Conservation (phyloP, 2,113 vertebrate genomes). For the Lethenteron reissneri region DNA sequence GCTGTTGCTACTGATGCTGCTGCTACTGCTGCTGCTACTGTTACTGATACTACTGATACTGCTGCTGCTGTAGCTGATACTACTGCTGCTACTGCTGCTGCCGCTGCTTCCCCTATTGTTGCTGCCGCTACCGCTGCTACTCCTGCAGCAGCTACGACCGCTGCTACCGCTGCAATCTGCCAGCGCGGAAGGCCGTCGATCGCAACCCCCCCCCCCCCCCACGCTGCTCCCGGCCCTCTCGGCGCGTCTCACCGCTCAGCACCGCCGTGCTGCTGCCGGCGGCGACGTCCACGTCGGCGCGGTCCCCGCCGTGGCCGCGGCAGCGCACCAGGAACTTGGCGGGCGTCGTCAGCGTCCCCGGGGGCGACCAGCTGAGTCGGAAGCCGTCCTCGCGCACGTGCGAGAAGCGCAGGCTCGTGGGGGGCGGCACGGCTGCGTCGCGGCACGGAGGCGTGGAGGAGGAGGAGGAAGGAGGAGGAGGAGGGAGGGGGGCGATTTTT, state of each 20-base stretch:
- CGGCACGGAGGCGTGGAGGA: conserved; percentile 8
- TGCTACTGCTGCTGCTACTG: no score
- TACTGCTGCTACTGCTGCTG: no score
- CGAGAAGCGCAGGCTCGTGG: conserved; percentile 51
- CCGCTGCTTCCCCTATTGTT: no score
- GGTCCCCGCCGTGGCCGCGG: conserved; percentile 47
- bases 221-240: no score
- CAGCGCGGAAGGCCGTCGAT: no score
- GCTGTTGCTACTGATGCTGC: no score
- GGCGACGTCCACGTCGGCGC: conserved; percentile 37
- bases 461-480: background rate
- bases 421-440: conserved; percentile 54
- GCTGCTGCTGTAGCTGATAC: no score
- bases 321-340: conserved; percentile 47
- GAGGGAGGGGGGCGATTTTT: background rate
- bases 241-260: conserved; percentile 37
- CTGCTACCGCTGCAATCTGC: no score
- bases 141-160: no score
- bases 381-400: conserved; percentile 45
- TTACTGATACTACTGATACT: no score
- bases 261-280: conserved; percentile 32
- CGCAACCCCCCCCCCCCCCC: no score
- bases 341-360: conserved; percentile 31
- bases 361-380: conserved; percentile 48
- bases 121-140: no score